A percentile compares a stretch with the other conserved stretches of the same genome.
phyloP scores from a whole-genome alignment of 2,113 vertebrate genomes.

The Pelusios castaneus region DNA sequence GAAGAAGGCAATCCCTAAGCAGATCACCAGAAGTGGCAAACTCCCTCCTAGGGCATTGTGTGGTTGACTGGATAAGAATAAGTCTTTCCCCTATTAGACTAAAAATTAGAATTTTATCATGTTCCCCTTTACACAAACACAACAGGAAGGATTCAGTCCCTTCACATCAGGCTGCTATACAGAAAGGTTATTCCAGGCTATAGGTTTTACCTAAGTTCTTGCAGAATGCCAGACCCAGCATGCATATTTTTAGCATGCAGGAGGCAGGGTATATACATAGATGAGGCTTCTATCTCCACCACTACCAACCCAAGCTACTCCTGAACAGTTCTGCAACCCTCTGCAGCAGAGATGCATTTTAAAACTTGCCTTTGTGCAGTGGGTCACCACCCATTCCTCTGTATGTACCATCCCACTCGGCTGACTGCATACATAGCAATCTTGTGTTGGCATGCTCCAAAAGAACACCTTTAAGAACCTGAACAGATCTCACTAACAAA shows the following conservation, averaged over 20 bases:
- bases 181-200: not conserved
- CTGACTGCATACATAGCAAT: rapidly evolving
- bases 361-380: not conserved
- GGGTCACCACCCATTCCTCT: not conserved
- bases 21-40: not conserved
- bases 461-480: rapidly evolving
- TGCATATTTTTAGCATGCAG: not conserved
- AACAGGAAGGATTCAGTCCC: too few species aligned
- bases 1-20: not conserved
- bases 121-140: not conserved
- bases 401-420: rapidly evolving
- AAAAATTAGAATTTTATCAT: rapidly evolving
- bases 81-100: not conserved
- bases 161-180: not conserved
- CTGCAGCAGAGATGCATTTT: not conserved
- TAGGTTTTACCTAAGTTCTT: not conserved
- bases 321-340: not conserved
- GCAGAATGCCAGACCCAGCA: not conserved
- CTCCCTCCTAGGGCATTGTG: not conserved
- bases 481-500: rapidly evolving
- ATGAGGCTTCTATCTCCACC: not conserved
- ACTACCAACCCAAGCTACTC: not conserved
- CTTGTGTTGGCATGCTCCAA: rapidly evolving
- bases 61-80: not conserved
- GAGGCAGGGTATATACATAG: not conserved